Evolutionary conservation across 2,888 invertebrate genomes (phyloP), one percentile per base, ranked within the genome.

Genomic region (Tetragonula carbonaria): DNA sequence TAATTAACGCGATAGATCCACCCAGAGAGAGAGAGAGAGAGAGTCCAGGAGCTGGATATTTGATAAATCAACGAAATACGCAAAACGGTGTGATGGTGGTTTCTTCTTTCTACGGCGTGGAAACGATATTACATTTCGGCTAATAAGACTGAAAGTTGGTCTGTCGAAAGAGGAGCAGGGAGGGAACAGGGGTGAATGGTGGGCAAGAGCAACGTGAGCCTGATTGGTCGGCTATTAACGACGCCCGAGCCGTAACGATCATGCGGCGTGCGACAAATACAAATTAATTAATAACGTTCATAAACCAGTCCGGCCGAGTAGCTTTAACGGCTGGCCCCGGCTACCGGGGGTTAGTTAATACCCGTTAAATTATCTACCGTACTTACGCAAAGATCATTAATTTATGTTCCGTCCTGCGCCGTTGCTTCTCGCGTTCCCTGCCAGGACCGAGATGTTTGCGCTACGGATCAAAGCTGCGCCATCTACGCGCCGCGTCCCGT

Each of bases 281-380:
- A 91, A 92, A 93, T 93, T 93, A 93, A 92, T 93, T 93, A 93
- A 92, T 92, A 92, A 92, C 91, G 90, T 90, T 91, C 93, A 90
- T 93, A 91, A 92, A 92, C 86, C 89, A 88, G 82, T 88, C 82
- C 86, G 84, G 76, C 75, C 76, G 79, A 88, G 89, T 87, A 89
- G 90, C 91, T 91, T 90, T 89, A 92, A 90, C 88, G 84, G 87
- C 76, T 73, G 82, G 78, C 81, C 84, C 80, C 53, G 82, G 71
- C 85, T 55, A 66, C 87, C 70, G 70, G 80, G 85, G 89, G 89
- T 92, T 91, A 91, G 92, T 93, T 92, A 93, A 93, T 93, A 90
- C 91, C 91, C 89, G 90, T 89, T 93, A 92, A 93, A 92, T 93
- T 92, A 93, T 92, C 91, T 90, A 87, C 84, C 88, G 89, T 90